Evolutionary conservation across 2,113 vertebrate genomes (phyloP).

Genomic region (Lepisosteus oculatus): DNA sequence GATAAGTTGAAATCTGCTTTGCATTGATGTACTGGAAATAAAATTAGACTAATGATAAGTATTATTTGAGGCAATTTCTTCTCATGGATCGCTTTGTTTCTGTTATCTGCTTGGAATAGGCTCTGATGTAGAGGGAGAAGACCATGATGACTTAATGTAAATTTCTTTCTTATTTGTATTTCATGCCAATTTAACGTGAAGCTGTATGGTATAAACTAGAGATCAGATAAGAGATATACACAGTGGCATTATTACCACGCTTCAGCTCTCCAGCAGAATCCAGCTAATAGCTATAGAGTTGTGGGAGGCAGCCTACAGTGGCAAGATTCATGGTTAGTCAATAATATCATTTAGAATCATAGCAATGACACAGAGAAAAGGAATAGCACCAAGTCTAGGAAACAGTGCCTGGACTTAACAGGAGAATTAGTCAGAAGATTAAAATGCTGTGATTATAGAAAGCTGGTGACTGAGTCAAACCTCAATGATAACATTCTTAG

Average conservation of each 20-base stretch:
- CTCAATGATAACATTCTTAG: no score
- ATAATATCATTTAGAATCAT: no score
- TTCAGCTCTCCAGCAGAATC: conserved; percentile 8
- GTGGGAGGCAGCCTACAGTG: background rate
- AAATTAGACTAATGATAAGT: conserved; percentile 17
- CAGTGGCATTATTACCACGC: conserved; percentile 32
- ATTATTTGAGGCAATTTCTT: conserved; percentile 17
- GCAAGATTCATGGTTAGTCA: no score
- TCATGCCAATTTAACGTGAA: conserved; percentile 19
- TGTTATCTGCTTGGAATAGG: conserved; percentile 9
- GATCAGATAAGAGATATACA: conserved; percentile 19
- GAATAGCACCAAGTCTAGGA: no score
- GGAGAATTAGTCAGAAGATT: no score
- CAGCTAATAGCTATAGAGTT: conserved; percentile 6
- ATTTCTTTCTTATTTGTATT: conserved; percentile 4
- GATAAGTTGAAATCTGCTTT: no score
- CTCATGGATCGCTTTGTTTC: conserved; percentile 10
- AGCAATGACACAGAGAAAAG: no score
- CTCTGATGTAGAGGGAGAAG: conserved; percentile 5
- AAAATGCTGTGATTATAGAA: no score
- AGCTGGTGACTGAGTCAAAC: no score
- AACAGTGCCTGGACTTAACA: no score
- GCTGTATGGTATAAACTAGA: conserved; percentile 22
- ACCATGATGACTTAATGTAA: conserved; percentile 8
- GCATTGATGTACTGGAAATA: conserved; percentile 8